A percentile compares a stretch with the other conserved stretches of the same genome.
phyloP scores from a whole-genome alignment of 2,888 invertebrate genomes.

The Metopia argyrocephala region DNA sequence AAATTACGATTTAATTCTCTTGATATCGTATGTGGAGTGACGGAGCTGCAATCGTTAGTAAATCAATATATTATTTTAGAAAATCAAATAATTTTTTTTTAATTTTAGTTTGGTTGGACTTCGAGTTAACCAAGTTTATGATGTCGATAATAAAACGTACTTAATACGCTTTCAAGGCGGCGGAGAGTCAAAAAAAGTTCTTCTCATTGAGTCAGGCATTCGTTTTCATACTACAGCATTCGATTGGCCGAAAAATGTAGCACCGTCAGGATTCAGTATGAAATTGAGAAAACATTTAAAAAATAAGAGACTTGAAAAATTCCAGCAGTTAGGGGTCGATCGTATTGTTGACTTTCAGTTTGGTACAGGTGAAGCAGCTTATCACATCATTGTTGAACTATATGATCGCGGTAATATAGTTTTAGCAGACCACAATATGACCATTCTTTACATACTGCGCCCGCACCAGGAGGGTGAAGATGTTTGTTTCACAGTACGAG shows the following conservation, averaged over 20 bases:
- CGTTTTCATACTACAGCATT: slow-evolving; percentile 96
- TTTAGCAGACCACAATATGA: slow-evolving; percentile 93
- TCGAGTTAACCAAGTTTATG: slow-evolving; percentile 98
- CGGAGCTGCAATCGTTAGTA: slow-evolving; percentile 90
- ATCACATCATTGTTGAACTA: slow-evolving; percentile 95
- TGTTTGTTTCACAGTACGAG: slow-evolving; percentile 92
- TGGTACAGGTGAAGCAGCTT: slow-evolving; percentile 94
- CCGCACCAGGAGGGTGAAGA: slow-evolving; percentile 96
- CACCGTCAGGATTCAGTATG: slow-evolving; percentile 98
- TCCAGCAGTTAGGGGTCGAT: slow-evolving; percentile 93
- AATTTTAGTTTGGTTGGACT: slow-evolving; percentile 88
- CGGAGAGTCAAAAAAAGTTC: slow-evolving; percentile 90
- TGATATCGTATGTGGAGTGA: slow-evolving; percentile 93
- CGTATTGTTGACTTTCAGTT: slow-evolving; percentile 97
- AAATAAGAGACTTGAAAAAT: slow-evolving; percentile 93
- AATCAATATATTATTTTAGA: not conserved
- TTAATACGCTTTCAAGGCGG: slow-evolving; percentile 88
- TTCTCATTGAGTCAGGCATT: slow-evolving; percentile 95
- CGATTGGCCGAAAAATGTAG: slow-evolving; percentile 98
- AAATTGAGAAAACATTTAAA: slow-evolving; percentile 98
- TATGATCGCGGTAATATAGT: slow-evolving; percentile 98
- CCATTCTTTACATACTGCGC: slow-evolving; percentile 93
- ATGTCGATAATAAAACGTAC: slow-evolving; percentile 97
- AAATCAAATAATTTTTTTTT: not conserved
- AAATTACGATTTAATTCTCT: slow-evolving; percentile 95